Conservation (phyloP, 2,888 invertebrate genomes). For the Tenthredo distinguenda region DNA sequence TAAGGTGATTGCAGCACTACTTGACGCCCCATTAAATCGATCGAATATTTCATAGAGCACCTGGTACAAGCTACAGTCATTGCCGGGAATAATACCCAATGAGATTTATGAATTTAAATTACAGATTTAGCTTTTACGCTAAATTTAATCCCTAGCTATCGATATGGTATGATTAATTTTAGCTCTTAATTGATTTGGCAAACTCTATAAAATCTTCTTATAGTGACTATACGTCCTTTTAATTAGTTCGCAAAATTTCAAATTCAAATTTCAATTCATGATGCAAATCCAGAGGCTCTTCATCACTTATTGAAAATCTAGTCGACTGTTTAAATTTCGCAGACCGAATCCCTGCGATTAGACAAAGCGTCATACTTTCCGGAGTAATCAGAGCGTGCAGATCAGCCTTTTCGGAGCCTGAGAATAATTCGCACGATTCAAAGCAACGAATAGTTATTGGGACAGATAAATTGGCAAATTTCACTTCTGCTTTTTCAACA, state of each 20-base stretch:
- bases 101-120: not conserved
- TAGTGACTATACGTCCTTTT: not conserved
- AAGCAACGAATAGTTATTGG: not conserved
- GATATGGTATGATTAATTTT: not conserved
- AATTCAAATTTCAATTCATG: too few relatives aligned
- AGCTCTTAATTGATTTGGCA: not conserved
- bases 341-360: not conserved
- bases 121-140: not conserved
- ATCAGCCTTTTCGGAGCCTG: not conserved
- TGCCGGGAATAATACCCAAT: not conserved
- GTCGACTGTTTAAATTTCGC: not conserved
- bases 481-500: not conserved
- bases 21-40: constrained; percentile 1
- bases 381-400: not conserved
- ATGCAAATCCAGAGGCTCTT: not conserved
- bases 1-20: not conserved
- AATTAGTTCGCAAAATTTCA: not conserved
- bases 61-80: not conserved
- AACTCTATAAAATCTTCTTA: not conserved
- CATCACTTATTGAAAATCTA: not conserved
- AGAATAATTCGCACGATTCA: not conserved
- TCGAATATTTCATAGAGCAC: not conserved
- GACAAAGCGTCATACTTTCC: not conserved
- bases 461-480: not conserved
- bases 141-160: not conserved